These are phyloP conservation scores for Siphlonurus alternatus DNA, from an alignment of 2,888 invertebrate genomes.

Conservation along the genomic window DNA sequence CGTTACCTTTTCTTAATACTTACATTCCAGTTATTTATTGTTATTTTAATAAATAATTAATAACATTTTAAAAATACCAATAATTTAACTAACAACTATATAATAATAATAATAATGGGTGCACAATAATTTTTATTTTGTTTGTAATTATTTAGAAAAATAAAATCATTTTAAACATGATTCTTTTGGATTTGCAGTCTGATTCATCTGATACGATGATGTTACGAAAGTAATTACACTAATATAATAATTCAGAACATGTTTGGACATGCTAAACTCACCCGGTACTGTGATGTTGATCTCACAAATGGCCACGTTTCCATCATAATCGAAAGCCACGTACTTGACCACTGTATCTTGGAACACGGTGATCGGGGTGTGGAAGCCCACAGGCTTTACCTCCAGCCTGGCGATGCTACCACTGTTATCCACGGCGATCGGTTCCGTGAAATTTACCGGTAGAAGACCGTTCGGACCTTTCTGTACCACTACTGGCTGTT, in stretches of 20 bases:
- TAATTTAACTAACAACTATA: too few relatives aligned
- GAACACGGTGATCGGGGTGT: constrained; percentile 72
- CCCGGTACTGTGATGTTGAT: constrained; percentile 85
- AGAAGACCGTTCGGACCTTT: constrained; percentile 76
- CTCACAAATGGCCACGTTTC: constrained; percentile 93
- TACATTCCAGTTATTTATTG: too few relatives aligned
- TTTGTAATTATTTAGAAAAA: too few relatives aligned
- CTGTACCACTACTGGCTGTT: constrained; percentile 75
- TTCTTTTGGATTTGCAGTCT: not conserved
- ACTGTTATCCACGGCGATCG: constrained; percentile 87
- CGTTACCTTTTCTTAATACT: too few relatives aligned
- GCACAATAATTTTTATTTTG: too few relatives aligned
- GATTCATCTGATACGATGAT: too few relatives aligned
- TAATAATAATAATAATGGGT: too few relatives aligned
- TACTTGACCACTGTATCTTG: constrained; percentile 87
- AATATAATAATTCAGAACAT: constrained; percentile 8
- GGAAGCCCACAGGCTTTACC: constrained; percentile 82
- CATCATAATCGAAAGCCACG: constrained; percentile 92
- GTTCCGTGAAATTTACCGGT: constrained; percentile 85
- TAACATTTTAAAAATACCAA: too few relatives aligned
- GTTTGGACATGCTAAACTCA: too few relatives aligned
- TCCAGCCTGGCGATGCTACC: constrained; percentile 86
- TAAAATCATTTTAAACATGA: constrained; percentile 11
- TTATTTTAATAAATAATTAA: too few relatives aligned
- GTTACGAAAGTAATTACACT: too few relatives aligned